Base-by-base conservation (phyloP, 1,140 invertebrate genomes). In the Magallana gigas region DNA sequence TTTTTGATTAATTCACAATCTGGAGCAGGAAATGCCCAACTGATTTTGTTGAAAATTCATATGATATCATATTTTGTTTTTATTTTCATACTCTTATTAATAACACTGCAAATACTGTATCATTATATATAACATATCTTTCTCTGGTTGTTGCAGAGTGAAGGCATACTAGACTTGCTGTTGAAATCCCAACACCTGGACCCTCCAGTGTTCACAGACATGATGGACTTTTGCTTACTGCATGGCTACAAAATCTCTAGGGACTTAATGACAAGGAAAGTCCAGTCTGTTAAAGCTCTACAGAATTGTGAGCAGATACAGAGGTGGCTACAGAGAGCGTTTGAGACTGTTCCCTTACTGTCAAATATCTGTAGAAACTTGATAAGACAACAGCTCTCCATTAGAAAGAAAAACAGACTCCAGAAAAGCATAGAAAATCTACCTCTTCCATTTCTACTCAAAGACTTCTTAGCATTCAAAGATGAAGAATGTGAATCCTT, bases 391-490 rank as follows among this genome's bases (percentile, higher is more conserved):
- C 57, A 83, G 23, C 68, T 58, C 57, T 58, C 48, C 56, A 57
- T 56, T 8, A 18, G 81, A 4, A 83, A 7, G 81, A 58, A 57
- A 58, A 83, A 6, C 56, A n/a, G 16, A 1, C 56, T 83, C 81
- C n/a, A 57, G 36, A 58, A 58, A 83, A 83, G 57, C 18, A 57
- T 83, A 57, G n/a, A 58, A n/a, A 8, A 58, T 2, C 9, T 83
- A 58, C 81, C 81, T 57, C 56, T 83, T 18, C 81, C 81, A 8
- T n/a, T 29, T 6, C 18, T 83, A 16, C 48, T 83, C 9, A 83
- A 83, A 83, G 81, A 83, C 81, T 83, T 57, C 4, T 16, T 83
- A 56, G 57, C 81, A 58, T 83, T 83, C 18, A 29, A 83, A 83
- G 81, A 23, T 57, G 81, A 83, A 83, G 57, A 83, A 57, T 83